Base-by-base conservation (phyloP, 1,140 invertebrate species). In the Neodiprion virginianus region DNA sequence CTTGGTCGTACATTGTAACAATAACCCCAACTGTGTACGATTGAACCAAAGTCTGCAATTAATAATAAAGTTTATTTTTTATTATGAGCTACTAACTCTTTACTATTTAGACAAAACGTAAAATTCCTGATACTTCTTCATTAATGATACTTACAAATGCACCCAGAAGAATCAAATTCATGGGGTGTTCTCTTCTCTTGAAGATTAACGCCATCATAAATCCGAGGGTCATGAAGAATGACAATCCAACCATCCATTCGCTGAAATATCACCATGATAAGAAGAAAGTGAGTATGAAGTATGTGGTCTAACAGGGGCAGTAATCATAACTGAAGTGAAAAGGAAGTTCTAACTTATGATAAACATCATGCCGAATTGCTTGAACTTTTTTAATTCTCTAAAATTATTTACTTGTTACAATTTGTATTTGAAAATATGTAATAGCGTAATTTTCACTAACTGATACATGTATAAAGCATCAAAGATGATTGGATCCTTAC, bases 11-110 rank as follows among this genome's bases (percentile, higher is more conserved):
- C 84, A 93, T 93, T 9, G 94, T 93, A 5, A 95, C 93, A 40
- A 95, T 85, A 21, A 94, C 92, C 69, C 94, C 94, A 74, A 96
- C 87, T 11, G 92, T 92, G 81, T 93, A 94, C 1, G 94, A 91
- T 87, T 94, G 91, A 47, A 94, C 89, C 48, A 93, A 80, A 28
- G 94, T 96, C 94, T 95, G 86, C 73, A 91, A 92, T 83, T 76
- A 73, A 80, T 74, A 80, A 74, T 12, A 77, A 75, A 70, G 69
- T 40, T 40, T 40, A 14, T 7, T 48, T 7, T 66, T 28, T 21
- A 48, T 68, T 9, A 71, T 7, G 28, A 12, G 72, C 66, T 69
- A 72, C 50, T 75, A 0, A 21, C 66, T 68, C 23, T 9, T 7
- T 48, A 75, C 69, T 76, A 48, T 23, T 61, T 65, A 10, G 0